phyloP scores from a whole-genome alignment of 2,888 invertebrate genomes.

The Ferrisia virgata region DNA sequence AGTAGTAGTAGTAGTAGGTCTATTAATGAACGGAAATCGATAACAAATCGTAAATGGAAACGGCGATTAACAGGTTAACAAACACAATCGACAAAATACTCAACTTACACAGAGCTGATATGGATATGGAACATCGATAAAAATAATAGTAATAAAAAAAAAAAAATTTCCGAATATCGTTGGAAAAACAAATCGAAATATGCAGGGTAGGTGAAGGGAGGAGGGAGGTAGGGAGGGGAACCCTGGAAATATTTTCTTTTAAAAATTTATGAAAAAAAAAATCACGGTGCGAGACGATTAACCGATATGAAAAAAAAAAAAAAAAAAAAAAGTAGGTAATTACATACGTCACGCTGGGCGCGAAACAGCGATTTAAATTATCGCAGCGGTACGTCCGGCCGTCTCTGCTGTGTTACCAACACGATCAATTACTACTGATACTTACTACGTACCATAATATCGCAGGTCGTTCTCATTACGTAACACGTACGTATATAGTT shows the following conservation, averaged over 20 bases:
- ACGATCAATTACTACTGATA: slow-evolving; percentile 12
- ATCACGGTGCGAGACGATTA: background rate
- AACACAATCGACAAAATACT: background rate
- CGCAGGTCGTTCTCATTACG: background rate
- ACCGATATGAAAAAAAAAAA: too few relatives aligned
- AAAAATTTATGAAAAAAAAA: background rate
- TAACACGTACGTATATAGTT: too few relatives aligned
- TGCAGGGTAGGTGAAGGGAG: too few relatives aligned
- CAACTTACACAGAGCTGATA: background rate
- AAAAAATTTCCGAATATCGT: too few relatives aligned
- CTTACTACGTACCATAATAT: too few relatives aligned
- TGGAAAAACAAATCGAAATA: too few relatives aligned
- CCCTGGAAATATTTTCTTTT: background rate
- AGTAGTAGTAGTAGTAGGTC: too few relatives aligned
- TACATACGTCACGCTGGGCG: slow-evolving; percentile 8
- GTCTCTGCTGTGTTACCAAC: background rate
- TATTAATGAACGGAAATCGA: background rate
- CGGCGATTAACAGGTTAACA: background rate
- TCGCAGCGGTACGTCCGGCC: background rate
- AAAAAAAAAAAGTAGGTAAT: background rate
- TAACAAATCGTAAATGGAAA: background rate
- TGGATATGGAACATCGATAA: too few relatives aligned
- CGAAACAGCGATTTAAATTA: slow-evolving; percentile 11
- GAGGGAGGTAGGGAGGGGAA: too few relatives aligned
- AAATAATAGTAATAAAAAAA: too few relatives aligned